A percentile compares a stretch with the other conserved stretches of the same genome.
phyloP scores from a whole-genome alignment of 2,113 vertebrate species.

The Alectura lathami region DNA sequence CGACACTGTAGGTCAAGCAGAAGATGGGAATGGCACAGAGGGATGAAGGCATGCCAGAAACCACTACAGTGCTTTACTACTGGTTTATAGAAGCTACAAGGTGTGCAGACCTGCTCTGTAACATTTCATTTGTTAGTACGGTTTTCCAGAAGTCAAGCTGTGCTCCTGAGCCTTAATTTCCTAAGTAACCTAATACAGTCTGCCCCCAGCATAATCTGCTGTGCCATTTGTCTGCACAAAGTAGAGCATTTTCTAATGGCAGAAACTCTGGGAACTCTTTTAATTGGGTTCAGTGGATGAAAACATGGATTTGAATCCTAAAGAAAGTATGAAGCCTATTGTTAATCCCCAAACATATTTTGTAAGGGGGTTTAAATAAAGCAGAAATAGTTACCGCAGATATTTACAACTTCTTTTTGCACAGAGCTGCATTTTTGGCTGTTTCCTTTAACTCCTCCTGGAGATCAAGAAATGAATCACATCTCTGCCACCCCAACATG shows the following conservation, averaged over 20 bases:
- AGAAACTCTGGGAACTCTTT: neutral
- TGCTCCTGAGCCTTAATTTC: slow-evolving; percentile 1
- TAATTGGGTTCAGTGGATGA: neutral
- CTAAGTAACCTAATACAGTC: neutral
- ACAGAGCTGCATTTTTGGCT: neutral
- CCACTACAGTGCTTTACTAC: neutral
- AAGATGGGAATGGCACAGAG: neutral
- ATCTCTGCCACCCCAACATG: neutral
- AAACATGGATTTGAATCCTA: slow-evolving; percentile 13
- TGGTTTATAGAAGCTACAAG: neutral
- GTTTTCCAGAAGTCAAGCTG: slow-evolving; percentile 2
- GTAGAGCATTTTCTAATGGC: neutral
- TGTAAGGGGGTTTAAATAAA: slow-evolving; percentile 17
- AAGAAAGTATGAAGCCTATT: slow-evolving; percentile 31
- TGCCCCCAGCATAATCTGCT: neutral
- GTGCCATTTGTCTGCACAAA: slow-evolving; percentile 36
- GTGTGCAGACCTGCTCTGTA: neutral
- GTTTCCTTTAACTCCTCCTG: neutral
- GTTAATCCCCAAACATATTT: slow-evolving; percentile 14
- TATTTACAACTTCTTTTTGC: neutral
- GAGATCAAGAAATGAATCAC: neutral
- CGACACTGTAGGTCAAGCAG: neutral
- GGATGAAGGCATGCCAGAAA: neutral
- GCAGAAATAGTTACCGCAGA: neutral
- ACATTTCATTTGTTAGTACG: neutral